Evolutionary conservation across 2,888 invertebrate species (phyloP), one percentile per base, ranked within the genome.

Genomic region (Boloria selene): DNA sequence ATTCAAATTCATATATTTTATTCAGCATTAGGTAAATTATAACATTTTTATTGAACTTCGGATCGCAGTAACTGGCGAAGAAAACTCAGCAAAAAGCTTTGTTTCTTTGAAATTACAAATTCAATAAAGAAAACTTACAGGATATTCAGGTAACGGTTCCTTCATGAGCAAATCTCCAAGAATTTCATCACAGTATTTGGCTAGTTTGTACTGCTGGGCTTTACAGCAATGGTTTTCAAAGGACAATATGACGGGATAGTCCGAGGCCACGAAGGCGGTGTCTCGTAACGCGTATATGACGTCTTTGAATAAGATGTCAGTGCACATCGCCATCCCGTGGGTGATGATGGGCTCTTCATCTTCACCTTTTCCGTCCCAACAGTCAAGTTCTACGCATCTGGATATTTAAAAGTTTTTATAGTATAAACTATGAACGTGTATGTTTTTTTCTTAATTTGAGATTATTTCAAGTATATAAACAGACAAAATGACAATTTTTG

Each of bases 291-390:
- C 99, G 86, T 97, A 96, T 77, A 99, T 98, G 52, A 99, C 99
- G 90, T 99, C 97, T 87, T 97, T 99, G 91, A 99, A 99, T 22
- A 98, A 92, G 79, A 99, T 99, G 91, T 99, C 99, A 3, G 99
- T 99, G 84, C 99, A 99, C 98, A 99, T 99, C 5, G 99, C 99
- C 93, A 99, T 99, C 54, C 99, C 99, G 90, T 99, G 99, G 45
- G 99, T 99, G 75, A 99, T 99, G 79, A 99, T 99, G 0, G 99
- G 99, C 81, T 99, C 99, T 80, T 99, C 98, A 80, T 99, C 98
- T 88, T 98, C 98, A 0, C 97, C 97, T 87, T 97, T 97, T 10
- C 99, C 99, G 86, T 99, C 99, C 99, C 99, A 99, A 86, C 98
- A 99, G 89, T 99, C 99, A 62, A 99, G 93, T 87, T 99, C 99